Percentiles rank a stretch among this genome's conserved stretches.
These are phyloP conservation scores for Manis javanica DNA, from an alignment of 2,797 vertebrate species.

Conservation along the genomic window DNA sequence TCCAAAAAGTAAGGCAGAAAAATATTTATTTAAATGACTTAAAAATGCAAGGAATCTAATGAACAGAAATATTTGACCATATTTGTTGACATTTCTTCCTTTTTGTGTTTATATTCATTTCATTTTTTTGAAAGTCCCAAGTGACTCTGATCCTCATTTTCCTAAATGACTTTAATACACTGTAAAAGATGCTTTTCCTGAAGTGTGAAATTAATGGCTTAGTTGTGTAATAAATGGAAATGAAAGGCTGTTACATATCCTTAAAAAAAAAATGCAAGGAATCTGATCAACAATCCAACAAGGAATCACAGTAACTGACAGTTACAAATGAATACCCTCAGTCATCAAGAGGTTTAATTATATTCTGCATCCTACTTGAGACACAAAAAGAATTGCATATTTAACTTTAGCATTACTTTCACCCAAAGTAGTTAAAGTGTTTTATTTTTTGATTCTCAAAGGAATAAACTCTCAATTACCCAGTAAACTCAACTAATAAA, in stretches of 20 bases:
- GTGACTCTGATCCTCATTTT: background rate
- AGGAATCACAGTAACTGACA: background rate
- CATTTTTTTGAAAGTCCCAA: background rate
- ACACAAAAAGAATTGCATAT: background rate
- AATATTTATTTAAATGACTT: constrained; percentile 17
- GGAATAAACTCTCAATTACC: constrained; percentile 38
- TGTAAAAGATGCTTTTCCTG: background rate
- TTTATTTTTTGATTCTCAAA: constrained; percentile 54
- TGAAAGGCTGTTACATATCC: background rate
- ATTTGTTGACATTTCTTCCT: background rate
- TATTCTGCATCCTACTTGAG: constrained; percentile 32
- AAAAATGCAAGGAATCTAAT: background rate
- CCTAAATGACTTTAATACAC: background rate
- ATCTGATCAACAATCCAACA: constrained; percentile 12
- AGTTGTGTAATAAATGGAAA: background rate
- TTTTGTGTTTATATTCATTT: too few species aligned
- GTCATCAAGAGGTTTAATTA: constrained; percentile 45
- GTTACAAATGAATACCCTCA: background rate
- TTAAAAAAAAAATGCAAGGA: background rate
- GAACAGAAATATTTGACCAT: background rate
- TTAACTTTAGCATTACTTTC: constrained; percentile 45
- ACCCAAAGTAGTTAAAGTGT: background rate
- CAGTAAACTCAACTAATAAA: constrained; percentile 40
- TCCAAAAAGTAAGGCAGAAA: background rate
- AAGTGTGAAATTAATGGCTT: constrained; percentile 23